Percentiles rank a stretch among this genome's conserved stretches.
Conservation (phyloP, 2,888 invertebrate genomes). For the Himalopsyche tibetana region DNA sequence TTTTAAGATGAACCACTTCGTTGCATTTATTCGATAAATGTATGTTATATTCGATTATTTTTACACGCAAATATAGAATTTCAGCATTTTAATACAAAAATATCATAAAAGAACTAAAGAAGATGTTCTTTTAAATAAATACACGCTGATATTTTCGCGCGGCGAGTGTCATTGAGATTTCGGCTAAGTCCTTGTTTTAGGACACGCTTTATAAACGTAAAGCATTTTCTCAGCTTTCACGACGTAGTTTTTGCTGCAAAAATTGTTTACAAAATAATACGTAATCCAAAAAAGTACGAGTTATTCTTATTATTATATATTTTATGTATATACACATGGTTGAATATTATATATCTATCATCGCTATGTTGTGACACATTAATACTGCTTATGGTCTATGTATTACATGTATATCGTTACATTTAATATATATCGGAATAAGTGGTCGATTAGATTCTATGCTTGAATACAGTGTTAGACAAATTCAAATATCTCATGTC, state of each 20-base stretch:
- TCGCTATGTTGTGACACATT: slow-evolving; percentile 13
- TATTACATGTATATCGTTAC: slow-evolving; percentile 44
- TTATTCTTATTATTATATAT: slow-evolving; percentile 33
- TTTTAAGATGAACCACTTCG: too few relatives aligned
- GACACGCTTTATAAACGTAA: slow-evolving; percentile 19
- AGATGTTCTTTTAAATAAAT: too few relatives aligned
- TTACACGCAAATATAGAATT: too few relatives aligned
- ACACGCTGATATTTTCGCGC: too few relatives aligned
- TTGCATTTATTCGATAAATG: too few relatives aligned
- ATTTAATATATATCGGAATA: slow-evolving; percentile 49
- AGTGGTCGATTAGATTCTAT: slow-evolving; percentile 47
- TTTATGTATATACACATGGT: slow-evolving; percentile 46
- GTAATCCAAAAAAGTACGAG: slow-evolving; percentile 49
- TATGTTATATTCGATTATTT: too few relatives aligned
- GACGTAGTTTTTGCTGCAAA: slow-evolving; percentile 64
- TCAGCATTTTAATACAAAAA: too few relatives aligned
- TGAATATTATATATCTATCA: slow-evolving; percentile 40
- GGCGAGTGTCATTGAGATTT: too few relatives aligned
- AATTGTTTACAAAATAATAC: slow-evolving; percentile 54
- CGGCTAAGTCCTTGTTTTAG: too few relatives aligned
- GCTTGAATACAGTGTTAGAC: slow-evolving; percentile 42
- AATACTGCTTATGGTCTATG: slow-evolving; percentile 54
- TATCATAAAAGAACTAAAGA: too few relatives aligned
- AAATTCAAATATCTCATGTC: neutral
- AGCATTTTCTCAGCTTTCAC: slow-evolving; percentile 57